These are phyloP conservation scores for Condylura cristata DNA, from an alignment of 2,113 vertebrate genomes.

Conservation along the genomic window DNA sequence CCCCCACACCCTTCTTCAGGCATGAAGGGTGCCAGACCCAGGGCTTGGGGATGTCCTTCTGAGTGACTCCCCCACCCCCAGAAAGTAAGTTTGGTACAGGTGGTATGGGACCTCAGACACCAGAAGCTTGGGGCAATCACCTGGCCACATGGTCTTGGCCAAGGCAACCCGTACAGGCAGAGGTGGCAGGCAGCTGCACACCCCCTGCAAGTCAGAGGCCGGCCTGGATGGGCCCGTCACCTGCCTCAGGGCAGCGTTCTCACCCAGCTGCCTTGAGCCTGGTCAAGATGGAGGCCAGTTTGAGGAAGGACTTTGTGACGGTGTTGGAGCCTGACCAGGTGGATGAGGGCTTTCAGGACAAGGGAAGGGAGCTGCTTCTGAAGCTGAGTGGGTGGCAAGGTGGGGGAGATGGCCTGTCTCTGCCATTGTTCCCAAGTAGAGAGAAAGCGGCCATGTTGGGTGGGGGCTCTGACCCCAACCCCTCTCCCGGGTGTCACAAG, in stretches of 20 bases:
- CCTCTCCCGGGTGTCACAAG: conserved; percentile 55
- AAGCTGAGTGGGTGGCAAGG: not conserved
- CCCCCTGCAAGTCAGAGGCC: not conserved
- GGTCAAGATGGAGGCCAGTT: not conserved
- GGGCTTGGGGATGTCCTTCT: not conserved
- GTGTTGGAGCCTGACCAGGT: conserved; percentile 37
- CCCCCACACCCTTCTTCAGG: not conserved
- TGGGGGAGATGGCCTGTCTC: not conserved
- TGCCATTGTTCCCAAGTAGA: conserved; percentile 31
- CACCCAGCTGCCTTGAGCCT: not conserved
- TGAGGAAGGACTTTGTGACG: conserved; percentile 35
- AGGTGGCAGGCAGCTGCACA: not conserved
- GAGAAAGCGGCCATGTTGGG: not conserved
- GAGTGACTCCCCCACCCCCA: not conserved
- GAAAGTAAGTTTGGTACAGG: not conserved
- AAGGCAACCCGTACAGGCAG: conserved; percentile 2
- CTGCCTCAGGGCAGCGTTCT: not conserved
- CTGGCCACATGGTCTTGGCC: not conserved
- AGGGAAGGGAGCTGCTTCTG: not conserved
- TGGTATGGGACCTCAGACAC: not conserved
- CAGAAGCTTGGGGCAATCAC: conserved; percentile 3
- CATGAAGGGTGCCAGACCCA: not conserved
- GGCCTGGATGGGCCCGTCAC: not conserved
- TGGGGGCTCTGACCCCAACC: conserved; percentile 32
- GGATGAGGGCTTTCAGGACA: not conserved